Evolutionary conservation across 2,113 vertebrate species (phyloP), one percentile per base, ranked within the genome.

Genomic region (Sceloporus undulatus): DNA sequence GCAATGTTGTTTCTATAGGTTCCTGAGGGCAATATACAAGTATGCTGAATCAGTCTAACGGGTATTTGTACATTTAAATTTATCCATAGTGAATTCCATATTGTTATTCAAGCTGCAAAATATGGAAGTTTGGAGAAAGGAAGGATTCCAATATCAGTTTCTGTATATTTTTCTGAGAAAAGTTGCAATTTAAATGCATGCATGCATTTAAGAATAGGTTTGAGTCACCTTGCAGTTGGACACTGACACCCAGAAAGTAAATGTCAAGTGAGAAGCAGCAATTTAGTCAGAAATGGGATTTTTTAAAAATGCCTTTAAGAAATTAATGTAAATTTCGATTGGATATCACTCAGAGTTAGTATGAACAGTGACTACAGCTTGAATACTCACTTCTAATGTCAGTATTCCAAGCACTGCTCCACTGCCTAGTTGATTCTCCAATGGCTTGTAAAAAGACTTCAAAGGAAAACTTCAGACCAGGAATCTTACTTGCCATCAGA

Each of bases 381-480:
- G 74, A 34, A 88, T 89, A 84, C 87, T 77, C 65, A 14, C 70
- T 80, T 66, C 79, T 48, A 3, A 19, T 62, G 89, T 94, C 92
- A 25, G 71, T 82, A 91, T 91, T 92, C 93, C 0, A 38, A 86
- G 59, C 76, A 9, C 86, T 0, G 2, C 87, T 83, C 90, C 75
- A 29, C 66, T 0, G 3, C 85, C 90, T 91, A 29, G 84, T 73
- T 73, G 88, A 81, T 91, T 92, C 92, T 92, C 93, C 84, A 73
- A 85, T 48, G 85, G 92, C 90, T 91, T 77, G 7, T 89, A 89
- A 90, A 90, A 76, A 90, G 77, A 76, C 94, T 95, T 96, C 93
- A 95, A 93, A 96, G 92, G 82, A 88, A 91, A 92, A 90, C 87
- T 92, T 93, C 91, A 92, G 92, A 74, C 90, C 78, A 66, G 93